A percentile compares a stretch with the other conserved stretches of the same genome.
phyloP scores from a whole-genome alignment of 2,888 invertebrate species.

The Oscheius sp. region DNA sequence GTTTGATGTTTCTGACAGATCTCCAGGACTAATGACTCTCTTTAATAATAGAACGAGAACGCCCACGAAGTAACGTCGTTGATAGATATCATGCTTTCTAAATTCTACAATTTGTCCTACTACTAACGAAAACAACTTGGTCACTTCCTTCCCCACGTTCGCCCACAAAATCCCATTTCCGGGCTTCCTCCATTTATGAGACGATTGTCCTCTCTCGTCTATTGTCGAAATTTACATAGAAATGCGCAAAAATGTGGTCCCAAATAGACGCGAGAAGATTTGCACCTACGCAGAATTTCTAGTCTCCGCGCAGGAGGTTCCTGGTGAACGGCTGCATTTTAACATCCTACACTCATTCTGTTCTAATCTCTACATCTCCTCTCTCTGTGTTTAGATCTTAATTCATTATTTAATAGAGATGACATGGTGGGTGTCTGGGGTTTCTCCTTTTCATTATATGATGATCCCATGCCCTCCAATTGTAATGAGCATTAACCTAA shows the following conservation, averaged over 20 bases:
- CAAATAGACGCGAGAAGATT: background rate
- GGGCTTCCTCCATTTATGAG: background rate
- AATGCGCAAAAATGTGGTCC: background rate
- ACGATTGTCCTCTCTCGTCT: background rate
- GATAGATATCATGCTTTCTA: too few species aligned
- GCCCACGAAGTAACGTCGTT: too few species aligned
- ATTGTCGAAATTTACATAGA: background rate
- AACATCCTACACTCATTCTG: too few species aligned
- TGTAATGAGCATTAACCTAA: background rate
- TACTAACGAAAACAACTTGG: too few species aligned
- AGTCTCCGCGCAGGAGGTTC: background rate
- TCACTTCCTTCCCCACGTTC: background rate
- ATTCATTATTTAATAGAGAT: background rate
- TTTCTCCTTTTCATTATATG: background rate
- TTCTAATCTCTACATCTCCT: too few species aligned
- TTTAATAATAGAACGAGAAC: too few species aligned
- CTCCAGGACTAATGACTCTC: too few species aligned
- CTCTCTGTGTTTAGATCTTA: background rate
- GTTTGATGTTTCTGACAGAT: too few species aligned
- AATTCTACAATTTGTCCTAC: too few species aligned
- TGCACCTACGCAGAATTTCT: constrained; percentile 5
- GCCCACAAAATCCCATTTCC: background rate
- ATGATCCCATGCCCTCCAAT: background rate
- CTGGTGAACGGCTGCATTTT: too few species aligned
- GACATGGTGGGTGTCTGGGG: background rate